Percentiles rank a stretch among this genome's conserved stretches.
Conservation (phyloP, 1,140 invertebrate species). For the Lysiphlebus fabarum region DNA sequence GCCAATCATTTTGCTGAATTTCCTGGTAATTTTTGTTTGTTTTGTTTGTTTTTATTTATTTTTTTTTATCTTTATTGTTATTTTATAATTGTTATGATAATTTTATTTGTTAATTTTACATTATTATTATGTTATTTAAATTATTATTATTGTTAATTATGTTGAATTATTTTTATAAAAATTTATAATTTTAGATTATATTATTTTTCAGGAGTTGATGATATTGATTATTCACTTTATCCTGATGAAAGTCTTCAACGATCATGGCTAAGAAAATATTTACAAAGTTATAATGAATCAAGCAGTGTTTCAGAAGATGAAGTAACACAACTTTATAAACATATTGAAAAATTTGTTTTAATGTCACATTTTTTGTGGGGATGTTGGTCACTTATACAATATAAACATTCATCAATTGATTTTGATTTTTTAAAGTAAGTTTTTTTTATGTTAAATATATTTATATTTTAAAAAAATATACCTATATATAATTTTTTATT, state of each 20-base stretch:
- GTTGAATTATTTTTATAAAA: background rate
- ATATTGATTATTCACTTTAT: conserved; percentile 75
- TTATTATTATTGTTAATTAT: background rate
- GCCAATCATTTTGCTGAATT: conserved; percentile 98
- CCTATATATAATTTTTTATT: conserved; percentile 23
- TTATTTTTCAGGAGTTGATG: conserved; percentile 61
- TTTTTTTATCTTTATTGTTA: background rate
- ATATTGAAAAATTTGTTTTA: conserved; percentile 78
- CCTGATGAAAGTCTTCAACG: conserved; percentile 77
- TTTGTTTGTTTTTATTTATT: background rate
- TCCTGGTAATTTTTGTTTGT: conserved; percentile 64
- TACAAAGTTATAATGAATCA: conserved; percentile 61
- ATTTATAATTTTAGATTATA: conserved; percentile 11
- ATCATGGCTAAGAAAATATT: conserved; percentile 77
- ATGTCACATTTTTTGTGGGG: conserved; percentile 89
- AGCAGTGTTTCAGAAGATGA: conserved; percentile 57
- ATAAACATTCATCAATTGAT: conserved; percentile 84
- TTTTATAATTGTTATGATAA: conserved; percentile 1
- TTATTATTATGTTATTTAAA: too few species aligned
- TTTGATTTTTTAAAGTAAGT: conserved; percentile 90
- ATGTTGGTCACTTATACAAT: conserved; percentile 89
- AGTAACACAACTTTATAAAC: conserved; percentile 68
- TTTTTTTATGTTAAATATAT: conserved; percentile 15
- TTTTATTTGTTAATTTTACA: background rate
- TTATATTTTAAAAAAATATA: conserved; percentile 15